Conservation (phyloP, 2,888 invertebrate genomes). For the Neocrepidodera transversa region DNA sequence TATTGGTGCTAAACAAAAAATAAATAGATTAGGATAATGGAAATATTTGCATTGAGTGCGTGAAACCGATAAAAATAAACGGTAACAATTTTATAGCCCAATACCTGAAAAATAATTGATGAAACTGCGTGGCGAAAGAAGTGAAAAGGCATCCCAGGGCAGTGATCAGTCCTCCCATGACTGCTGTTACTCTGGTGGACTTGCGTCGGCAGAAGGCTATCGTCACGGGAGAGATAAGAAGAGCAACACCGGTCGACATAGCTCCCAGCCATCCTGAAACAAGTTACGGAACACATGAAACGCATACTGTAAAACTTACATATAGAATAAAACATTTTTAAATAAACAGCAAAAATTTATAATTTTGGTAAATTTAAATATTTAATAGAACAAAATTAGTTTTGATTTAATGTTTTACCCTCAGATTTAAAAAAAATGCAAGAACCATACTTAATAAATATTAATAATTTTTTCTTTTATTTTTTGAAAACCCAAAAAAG, state of each 20-base stretch:
- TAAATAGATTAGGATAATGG: too few relatives aligned
- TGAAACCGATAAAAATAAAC: conserved; percentile 5
- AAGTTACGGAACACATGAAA: conserved; percentile 36
- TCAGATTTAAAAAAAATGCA: too few relatives aligned
- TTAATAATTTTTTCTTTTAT: too few relatives aligned
- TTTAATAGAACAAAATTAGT: too few relatives aligned
- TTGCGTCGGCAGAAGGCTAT: conserved; percentile 85
- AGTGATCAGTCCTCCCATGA: conserved; percentile 84
- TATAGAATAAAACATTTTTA: too few relatives aligned
- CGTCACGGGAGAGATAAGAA: conserved; percentile 82
- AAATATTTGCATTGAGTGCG: too few relatives aligned
- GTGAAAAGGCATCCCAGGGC: conserved; percentile 89
- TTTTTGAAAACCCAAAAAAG: too few relatives aligned
- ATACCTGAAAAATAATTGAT: conserved; percentile 90
- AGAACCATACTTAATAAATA: too few relatives aligned
- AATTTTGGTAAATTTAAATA: too few relatives aligned
- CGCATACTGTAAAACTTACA: conserved; percentile 23
- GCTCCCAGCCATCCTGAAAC: conserved; percentile 86
- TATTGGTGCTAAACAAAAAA: too few relatives aligned
- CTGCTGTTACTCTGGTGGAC: conserved; percentile 86
- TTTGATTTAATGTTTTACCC: too few relatives aligned
- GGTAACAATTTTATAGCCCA: conserved; percentile 24
- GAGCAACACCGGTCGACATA: conserved; percentile 77
- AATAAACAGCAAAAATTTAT: too few relatives aligned
- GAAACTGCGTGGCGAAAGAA: conserved; percentile 87